Percentiles rank a stretch among this genome's conserved stretches.
phyloP scores from a whole-genome alignment of 2,797 vertebrate genomes.

The Gymnothorax javanicus region DNA sequence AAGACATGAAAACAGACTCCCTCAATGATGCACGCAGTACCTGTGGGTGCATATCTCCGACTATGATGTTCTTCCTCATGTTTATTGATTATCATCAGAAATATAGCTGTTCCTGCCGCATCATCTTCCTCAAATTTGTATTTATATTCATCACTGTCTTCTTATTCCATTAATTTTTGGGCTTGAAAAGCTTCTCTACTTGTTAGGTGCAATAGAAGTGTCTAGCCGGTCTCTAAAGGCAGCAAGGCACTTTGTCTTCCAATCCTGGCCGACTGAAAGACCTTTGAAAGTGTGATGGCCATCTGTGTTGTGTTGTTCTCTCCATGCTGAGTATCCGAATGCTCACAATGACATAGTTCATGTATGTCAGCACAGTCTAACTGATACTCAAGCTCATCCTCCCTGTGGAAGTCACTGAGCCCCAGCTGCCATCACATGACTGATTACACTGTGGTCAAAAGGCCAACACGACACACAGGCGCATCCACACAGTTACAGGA shows the following conservation, averaged over 20 bases:
- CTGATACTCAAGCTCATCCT: slow-evolving; percentile 24
- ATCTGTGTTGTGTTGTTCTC: background rate
- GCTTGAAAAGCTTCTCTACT: background rate
- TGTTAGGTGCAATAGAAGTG: background rate
- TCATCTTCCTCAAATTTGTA: background rate
- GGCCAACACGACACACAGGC: background rate
- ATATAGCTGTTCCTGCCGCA: background rate
- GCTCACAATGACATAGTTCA: background rate
- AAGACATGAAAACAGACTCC: too few species aligned
- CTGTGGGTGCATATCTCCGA: background rate
- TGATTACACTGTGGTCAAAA: background rate
- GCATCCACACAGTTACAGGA: slow-evolving; percentile 40
- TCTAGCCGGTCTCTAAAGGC: background rate
- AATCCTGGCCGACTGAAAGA: background rate
- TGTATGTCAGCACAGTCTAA: background rate
- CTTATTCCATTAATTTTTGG: background rate
- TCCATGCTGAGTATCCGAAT: background rate
- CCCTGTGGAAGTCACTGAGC: slow-evolving; percentile 43
- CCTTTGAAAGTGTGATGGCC: background rate
- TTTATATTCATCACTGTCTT: background rate
- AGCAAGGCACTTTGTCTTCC: background rate
- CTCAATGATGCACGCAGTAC: background rate
- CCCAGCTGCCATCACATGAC: slow-evolving; percentile 19
- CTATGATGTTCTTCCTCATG: background rate
- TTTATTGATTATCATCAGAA: background rate